A percentile compares a stretch with the other conserved stretches of the same genome.
phyloP scores from a whole-genome alignment of 2,797 vertebrate species.

The Pampus argenteus region DNA sequence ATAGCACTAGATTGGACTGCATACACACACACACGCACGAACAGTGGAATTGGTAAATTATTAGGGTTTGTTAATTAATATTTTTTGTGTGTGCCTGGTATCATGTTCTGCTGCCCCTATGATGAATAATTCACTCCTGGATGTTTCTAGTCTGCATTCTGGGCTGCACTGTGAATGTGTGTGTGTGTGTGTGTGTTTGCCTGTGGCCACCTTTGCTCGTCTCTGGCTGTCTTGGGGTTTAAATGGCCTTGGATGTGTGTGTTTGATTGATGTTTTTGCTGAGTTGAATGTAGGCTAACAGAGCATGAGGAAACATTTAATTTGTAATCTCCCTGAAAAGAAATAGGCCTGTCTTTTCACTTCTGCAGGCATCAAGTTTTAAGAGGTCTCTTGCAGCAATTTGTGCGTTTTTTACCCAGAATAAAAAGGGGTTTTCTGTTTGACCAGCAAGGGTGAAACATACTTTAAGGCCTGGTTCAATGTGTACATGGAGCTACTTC shows the following conservation, averaged over 20 bases:
- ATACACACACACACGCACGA: conserved; percentile 5
- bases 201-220: conserved; percentile 38
- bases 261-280: conserved; percentile 54
- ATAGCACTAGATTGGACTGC: conserved; percentile 8
- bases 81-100: conserved; percentile 41
- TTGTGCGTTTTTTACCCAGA: too few species aligned
- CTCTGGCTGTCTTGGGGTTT: conserved; percentile 34
- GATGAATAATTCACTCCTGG: conserved; percentile 72
- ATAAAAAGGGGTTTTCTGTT: too few species aligned
- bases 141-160: conserved; percentile 44
- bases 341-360: too few species aligned
- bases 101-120: conserved; percentile 46
- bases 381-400: too few species aligned
- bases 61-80: conserved; percentile 72
- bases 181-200: conserved; percentile 9
- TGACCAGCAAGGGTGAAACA: too few species aligned
- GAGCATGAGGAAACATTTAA: too few species aligned
- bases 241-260: conserved; percentile 33
- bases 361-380: too few species aligned
- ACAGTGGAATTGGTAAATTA: conserved; percentile 50
- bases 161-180: conserved; percentile 5
- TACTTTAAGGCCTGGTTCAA: too few species aligned
- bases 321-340: too few species aligned
- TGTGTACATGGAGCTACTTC: too few species aligned
- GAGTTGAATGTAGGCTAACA: conserved; percentile 61